phyloP scores from a whole-genome alignment of 23 tunicate genomes.

The Ascidia mentula region DNA sequence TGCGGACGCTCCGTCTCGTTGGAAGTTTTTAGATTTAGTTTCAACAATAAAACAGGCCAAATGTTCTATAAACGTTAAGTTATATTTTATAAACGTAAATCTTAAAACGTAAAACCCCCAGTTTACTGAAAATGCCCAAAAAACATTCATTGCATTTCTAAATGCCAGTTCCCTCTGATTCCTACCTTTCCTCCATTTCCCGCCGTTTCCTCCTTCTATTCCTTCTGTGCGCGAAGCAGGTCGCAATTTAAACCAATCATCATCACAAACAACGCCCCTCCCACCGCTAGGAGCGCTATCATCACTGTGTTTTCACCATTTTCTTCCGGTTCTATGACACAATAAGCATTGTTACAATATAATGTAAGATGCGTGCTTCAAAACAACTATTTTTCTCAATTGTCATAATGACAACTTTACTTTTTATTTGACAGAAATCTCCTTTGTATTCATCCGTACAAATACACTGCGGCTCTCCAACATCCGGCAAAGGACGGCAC shows the following conservation, averaged over 20 bases:
- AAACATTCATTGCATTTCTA: too few relatives aligned
- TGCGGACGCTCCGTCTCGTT: too few relatives aligned
- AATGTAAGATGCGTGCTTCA: too few relatives aligned
- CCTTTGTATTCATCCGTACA: conserved; percentile 30
- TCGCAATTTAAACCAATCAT: background rate
- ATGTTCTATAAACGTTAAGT: too few relatives aligned
- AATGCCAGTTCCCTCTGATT: too few relatives aligned
- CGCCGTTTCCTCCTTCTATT: background rate
- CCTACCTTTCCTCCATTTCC: background rate
- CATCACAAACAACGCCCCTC: background rate
- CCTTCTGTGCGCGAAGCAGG: background rate
- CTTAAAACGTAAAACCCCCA: too few relatives aligned
- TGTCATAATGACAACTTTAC: background rate
- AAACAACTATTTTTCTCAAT: too few relatives aligned
- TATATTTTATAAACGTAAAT: too few relatives aligned
- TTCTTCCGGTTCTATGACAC: background rate
- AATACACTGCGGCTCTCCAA: conserved; percentile 7
- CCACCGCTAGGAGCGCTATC: background rate
- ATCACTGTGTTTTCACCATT: background rate
- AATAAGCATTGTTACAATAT: too few relatives aligned
- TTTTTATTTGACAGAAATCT: background rate
- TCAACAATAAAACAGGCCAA: too few relatives aligned
- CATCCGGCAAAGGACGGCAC: conserved; percentile 20
- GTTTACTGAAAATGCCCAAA: too few relatives aligned
- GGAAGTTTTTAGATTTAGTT: too few relatives aligned